A percentile compares a stretch with the other conserved stretches of the same genome.
Conservation (phyloP, 2,113 vertebrate genomes). For the Myotis lucifugus region DNA sequence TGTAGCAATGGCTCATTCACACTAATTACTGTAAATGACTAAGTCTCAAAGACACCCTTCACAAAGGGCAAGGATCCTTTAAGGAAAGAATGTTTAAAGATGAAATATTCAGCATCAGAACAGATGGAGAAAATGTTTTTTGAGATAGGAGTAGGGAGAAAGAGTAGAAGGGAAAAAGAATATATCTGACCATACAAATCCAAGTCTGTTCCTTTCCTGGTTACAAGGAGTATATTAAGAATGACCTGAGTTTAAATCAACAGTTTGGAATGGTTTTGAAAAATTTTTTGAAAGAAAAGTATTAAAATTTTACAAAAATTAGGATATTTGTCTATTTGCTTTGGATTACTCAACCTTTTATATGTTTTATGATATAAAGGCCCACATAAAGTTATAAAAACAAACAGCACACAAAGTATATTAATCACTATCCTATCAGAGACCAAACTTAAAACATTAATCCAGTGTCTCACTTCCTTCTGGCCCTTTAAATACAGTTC, state of each 20-base stretch:
- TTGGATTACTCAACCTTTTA: neutral
- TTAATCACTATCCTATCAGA: slow-evolving; percentile 8
- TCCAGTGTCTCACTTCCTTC: neutral
- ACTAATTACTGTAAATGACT: slow-evolving; percentile 30
- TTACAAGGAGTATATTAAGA: neutral
- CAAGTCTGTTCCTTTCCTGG: neutral
- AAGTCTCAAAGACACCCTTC: neutral
- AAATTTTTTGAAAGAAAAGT: slow-evolving; percentile 26
- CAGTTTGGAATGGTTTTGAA: neutral
- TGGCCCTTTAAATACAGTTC: too few species aligned
- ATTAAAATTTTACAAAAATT: slow-evolving; percentile 49
- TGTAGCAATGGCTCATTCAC: neutral
- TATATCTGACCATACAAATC: neutral
- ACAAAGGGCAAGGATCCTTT: neutral
- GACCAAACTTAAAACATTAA: slow-evolving; percentile 49
- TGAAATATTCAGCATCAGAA: neutral
- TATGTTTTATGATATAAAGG: slow-evolving; percentile 35
- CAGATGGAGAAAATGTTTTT: neutral
- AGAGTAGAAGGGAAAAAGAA: neutral
- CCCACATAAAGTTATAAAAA: slow-evolving; percentile 20
- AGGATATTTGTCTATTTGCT: slow-evolving; percentile 1
- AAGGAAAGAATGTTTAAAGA: slow-evolving; percentile 36
- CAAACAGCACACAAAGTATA: neutral
- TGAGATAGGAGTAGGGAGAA: neutral
- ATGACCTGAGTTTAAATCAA: neutral